phyloP scores from a whole-genome alignment of 2,797 vertebrate genomes.

The Dryobates pubescens region DNA sequence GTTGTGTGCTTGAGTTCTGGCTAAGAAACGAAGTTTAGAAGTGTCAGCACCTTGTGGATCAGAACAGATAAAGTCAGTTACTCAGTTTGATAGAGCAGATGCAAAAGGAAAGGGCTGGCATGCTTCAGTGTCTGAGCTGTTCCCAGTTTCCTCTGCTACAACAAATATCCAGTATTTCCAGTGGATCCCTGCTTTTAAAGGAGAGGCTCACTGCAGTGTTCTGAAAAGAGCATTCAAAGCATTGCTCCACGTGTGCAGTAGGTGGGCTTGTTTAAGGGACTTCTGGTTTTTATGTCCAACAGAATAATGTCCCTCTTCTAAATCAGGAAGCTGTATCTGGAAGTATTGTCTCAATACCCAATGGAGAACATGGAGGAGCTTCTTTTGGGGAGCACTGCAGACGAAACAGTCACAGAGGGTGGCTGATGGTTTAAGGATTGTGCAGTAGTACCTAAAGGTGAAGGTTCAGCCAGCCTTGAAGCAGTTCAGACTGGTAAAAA shows the following conservation, averaged over 20 bases:
- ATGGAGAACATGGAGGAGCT: neutral
- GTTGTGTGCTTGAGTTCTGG: neutral
- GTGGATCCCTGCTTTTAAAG: neutral
- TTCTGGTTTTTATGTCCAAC: neutral
- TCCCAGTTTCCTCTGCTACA: neutral
- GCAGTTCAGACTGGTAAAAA: neutral
- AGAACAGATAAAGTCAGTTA: neutral
- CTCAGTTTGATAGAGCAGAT: neutral
- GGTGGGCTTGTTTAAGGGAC: neutral
- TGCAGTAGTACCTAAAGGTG: rapidly evolving
- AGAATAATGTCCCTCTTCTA: neutral
- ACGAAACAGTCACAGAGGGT: neutral
- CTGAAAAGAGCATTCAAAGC: neutral
- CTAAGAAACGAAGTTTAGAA: neutral
- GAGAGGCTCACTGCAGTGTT: neutral
- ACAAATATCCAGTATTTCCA: neutral
- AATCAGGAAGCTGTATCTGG: neutral
- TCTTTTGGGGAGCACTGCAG: neutral
- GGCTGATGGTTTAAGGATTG: neutral
- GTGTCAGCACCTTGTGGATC: neutral
- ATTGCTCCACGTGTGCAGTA: neutral
- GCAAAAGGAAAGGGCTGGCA: neutral
- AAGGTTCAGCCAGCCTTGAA: neutral
- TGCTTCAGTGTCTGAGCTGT: neutral
- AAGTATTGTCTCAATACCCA: neutral